Base-by-base conservation (phyloP, 2,113 vertebrate genomes). In the Clarias batrachus region DNA sequence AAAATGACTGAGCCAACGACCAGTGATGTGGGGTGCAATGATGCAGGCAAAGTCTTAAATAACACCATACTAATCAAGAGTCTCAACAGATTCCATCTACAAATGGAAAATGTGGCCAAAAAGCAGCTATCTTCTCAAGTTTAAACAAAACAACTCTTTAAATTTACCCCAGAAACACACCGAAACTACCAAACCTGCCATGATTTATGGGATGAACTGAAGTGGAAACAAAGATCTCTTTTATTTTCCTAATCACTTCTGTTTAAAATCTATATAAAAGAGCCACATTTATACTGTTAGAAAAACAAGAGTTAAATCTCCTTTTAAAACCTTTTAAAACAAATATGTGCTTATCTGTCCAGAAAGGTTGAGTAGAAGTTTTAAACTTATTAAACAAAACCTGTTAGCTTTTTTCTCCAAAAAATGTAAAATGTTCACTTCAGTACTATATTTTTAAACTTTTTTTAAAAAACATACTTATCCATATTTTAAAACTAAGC, bases 1-100 rank as follows among this genome's bases (percentile, higher is more conserved):
- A 89, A 90, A 90, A 88, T 63, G 77, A 27, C 81, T 90, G 85
- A 81, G 81, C 76, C 37, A 82, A 86, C 76, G 57, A 85, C 30
- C 63, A 66, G 88, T 82, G 80, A 90, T 80, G 81, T 81, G 33
- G 65, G 56, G 82, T 74, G 84, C 74, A 88, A 59, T 21, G 30
- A 59, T 71, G 80, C 86, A 74, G 60, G 54, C 54, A 79, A 80
- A 80, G 57, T 25, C 52, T 87, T 84, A 85, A 52, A 85, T 73
- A 57, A 79, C 63, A 87, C 76, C 23, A 79, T 71, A 83, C 78
- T 73, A 82, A 81, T 86, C 86, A 63, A 70, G 68, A 57, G 65
- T 66, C 68, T 82, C 76, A 82, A 48, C 41, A 83, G 59, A 65
- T 71, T 89, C 78, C 82, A 82, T 23, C 27, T 27, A 85, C 54